Base-by-base conservation (phyloP, 30 jellyfish, hydroid and myxozoan genomes). In the Hydractinia echinata region DNA sequence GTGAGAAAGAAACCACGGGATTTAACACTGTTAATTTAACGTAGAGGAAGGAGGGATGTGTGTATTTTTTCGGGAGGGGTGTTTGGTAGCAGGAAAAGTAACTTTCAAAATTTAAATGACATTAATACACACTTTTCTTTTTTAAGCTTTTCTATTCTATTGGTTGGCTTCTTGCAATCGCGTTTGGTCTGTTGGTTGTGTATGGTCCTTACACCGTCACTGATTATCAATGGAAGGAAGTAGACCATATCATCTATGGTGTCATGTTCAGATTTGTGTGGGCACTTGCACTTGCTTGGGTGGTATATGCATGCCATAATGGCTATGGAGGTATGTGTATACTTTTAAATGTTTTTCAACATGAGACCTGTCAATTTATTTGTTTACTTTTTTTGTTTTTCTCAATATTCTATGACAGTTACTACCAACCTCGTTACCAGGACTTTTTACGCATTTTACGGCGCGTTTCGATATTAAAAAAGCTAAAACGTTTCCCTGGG, bases 221-320 rank as follows among this genome's bases (percentile, higher is more conserved):
- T 77, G 55, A 56, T 5, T 55, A 77, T 50, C 6, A 5, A 10
- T 77, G 85, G 85, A 77, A 14, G 18, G 72, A 60, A 14, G 85
- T 84, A 20, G 84, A 51, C 5, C 54, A 48, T 20, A 11, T 61
- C 82, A 61, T 51, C 10, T 80, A 80, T 80, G 87, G 87, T 20
- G 67, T 80, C 50, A 15, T 56, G 5, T 61, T 64, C 44, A 67
- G 87, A n/a, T 66, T 58, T 80, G 87, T 55, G 8, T 80, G 87
- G 87, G 87, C 87, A 6, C n/a, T 64, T 7, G 87, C 87, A 9
- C 54, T 80, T 61, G 6, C 67, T 19, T 80, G 87, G 87, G 83
- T 80, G 6, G 54, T 80, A 15, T 80, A 61, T 80, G 87, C 87
- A 16, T 80, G 87, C 39, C 87, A 80, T 56, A 18, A 67, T 10